Evolutionary conservation across 2,797 vertebrate genomes (phyloP), one percentile per base, ranked within the genome.

Genomic region (Fistularia tabacaria): DNA sequence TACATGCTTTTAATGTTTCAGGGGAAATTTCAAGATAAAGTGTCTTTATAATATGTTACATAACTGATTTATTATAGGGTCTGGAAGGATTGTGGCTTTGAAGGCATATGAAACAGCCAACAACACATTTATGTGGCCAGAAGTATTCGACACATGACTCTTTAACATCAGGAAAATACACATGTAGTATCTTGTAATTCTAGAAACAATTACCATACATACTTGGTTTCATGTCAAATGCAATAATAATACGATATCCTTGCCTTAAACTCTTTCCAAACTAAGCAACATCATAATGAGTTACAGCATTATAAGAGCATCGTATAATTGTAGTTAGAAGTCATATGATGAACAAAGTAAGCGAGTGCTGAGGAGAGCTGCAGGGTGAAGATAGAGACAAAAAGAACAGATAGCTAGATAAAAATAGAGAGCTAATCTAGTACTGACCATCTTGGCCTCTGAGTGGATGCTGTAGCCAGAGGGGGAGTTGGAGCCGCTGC

Each of bases 361-460:
- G 69, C 51, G 51, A 63, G 46, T 42, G 49, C 57, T 77, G 67
- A 66, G 15, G 40, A 73, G 64, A 57, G 64, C 84, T 71, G 43
- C 60, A 78, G 73, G 79, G 73, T 52, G 44, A 72, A 75, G 58
- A 54, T 69, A 59, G 50, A 81, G 66, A 82, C 40, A 80, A 81
- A 80, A 65, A 62, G 55, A 77, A 69, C 14, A 54, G 57, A 85
- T 60, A 76, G 69, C 69, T 47, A 71, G 64, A 79, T 70, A 81
- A 71, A 85, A 83, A 87, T 80, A 83, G 72, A 63, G 61, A 70
- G 69, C 64, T 80, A 72, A 84, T 77, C 73, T 73, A 58, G 64
- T 38, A 45, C 94, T 95, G 79, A 99, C 97, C 96, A 99, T 93
- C 86, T 97, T 99, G 81, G 97, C 93, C 87, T 99, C 97, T 1